Base-by-base conservation (phyloP, 2,797 vertebrate genomes). In the Monodelphis domestica region DNA sequence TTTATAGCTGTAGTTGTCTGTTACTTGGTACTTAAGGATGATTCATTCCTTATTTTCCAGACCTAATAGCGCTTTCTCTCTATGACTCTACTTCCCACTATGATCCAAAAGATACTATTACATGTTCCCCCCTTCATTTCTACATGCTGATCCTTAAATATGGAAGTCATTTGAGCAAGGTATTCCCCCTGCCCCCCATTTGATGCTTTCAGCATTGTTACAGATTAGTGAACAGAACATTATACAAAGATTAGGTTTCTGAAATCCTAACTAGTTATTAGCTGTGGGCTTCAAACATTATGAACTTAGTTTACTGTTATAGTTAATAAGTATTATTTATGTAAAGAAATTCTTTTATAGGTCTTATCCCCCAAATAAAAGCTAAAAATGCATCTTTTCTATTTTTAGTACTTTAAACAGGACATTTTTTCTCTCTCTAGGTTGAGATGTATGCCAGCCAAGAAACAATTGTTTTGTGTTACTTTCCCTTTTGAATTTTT, bases 311-410 rank as follows among this genome's bases (percentile, higher is more conserved):
- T 78, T 50, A 70, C 21, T 88, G 51, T 88, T 29, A 53, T 33
- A n/a, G 51, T 53, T 45, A 88, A 53, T 1, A 1, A 12, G 30
- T 53, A 52, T 94, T 50, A 89, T 56, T n/a, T 90, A 51, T n/a
- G 53, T 90, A 63, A 30, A 54, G 89, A n/a, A 87, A 93, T 33
- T 53, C 12, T 38, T 92, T 91, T 33, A 54, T 55, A 5, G 50
- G 26, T 87, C 70, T 38, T 53, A 84, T 87, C 94, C 89, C 91
- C 70, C 94, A 96, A 91, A 95, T 54, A 91, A 88, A 89, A 91
- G 45, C 33, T 70, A 70, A 70, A n/a, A 7, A 88, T 56, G 17
- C 38, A 45, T 90, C 45, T 12, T 53, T 92, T 94, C 91, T 88
- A 92, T 38, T 45, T 91, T 56, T 45, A 45, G n/a, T 78, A 45